A percentile compares a stretch with the other conserved stretches of the same genome.
phyloP scores from a whole-genome alignment of 2,113 vertebrate species.

The Alosa alosa region DNA sequence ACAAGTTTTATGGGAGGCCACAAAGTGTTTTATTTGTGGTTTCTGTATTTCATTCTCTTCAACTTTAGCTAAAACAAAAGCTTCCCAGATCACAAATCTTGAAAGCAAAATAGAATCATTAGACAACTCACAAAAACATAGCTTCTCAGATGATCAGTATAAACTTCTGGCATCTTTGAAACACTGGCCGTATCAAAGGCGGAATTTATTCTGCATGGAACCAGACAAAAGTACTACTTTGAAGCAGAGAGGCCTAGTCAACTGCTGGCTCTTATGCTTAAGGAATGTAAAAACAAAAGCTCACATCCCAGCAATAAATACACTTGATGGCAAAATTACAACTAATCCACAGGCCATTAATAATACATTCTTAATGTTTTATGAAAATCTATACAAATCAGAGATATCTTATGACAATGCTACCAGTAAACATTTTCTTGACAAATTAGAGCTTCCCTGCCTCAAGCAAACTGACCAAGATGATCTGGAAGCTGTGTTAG shows the following conservation, averaged over 20 bases:
- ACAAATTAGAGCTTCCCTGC: no score
- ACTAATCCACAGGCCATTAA: background rate
- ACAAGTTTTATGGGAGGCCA: constrained; percentile 9
- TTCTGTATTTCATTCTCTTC: constrained; percentile 22
- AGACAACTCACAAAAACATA: constrained; percentile 1
- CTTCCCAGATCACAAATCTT: background rate
- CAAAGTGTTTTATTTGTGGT: constrained; percentile 6
- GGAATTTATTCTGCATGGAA: constrained; percentile 19
- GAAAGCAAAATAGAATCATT: constrained; percentile 18
- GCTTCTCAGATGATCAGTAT: background rate
- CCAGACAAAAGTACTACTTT: constrained; percentile 20
- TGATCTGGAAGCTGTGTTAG: no score
- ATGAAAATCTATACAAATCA: no score
- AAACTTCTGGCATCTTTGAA: background rate
- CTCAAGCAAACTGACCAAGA: no score
- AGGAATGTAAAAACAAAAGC: constrained; percentile 17
- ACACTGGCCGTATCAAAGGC: background rate
- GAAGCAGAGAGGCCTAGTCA: constrained; percentile 18
- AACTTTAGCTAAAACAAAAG: background rate
- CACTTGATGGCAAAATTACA: background rate
- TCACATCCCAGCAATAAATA: constrained; percentile 11
- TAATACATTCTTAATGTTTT: background rate
- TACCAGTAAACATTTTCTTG: no score
- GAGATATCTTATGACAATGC: no score
- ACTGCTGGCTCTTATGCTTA: background rate